Percentiles rank a stretch among this genome's conserved stretches.
phyloP scores from a whole-genome alignment of 2,797 vertebrate genomes.

The Eulemur coronatus region DNA sequence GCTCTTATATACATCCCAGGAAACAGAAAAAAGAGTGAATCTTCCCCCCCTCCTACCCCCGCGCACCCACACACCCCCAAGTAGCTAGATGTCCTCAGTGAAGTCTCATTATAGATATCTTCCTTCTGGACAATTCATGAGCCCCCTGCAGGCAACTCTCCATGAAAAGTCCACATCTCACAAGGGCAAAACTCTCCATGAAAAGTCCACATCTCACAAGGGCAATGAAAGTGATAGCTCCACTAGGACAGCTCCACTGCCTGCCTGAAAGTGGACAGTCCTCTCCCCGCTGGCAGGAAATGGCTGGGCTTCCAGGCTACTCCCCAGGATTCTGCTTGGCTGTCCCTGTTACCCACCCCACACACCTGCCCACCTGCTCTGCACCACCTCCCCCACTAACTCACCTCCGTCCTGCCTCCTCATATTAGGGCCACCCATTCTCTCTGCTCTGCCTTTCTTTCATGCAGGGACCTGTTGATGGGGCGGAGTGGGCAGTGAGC shows the following conservation, averaged over 20 bases:
- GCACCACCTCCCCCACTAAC: neutral
- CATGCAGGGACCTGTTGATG: neutral
- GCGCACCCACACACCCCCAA: neutral
- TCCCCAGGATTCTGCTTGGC: neutral
- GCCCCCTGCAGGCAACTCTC: neutral
- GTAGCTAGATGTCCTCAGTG: neutral
- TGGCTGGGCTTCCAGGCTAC: neutral
- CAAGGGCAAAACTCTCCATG: too few relatives aligned
- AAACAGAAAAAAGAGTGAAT: neutral
- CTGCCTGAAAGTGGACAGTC: neutral
- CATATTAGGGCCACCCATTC: neutral
- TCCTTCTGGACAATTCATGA: neutral
- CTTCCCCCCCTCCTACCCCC: too few relatives aligned
- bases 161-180: neutral
- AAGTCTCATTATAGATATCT: neutral
- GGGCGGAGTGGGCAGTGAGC: neutral
- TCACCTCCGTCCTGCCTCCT: neutral
- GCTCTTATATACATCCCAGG: neutral
- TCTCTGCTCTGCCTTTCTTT: neutral
- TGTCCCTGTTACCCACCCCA: neutral
- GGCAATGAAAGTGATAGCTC: neutral
- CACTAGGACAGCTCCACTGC: neutral
- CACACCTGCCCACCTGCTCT: neutral
- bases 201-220: neutral
- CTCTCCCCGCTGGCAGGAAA: neutral